These are phyloP conservation scores for Holothuria scabra DNA, from an alignment of 53 echinoderm and acorn worm genomes.

Conservation along the genomic window DNA sequence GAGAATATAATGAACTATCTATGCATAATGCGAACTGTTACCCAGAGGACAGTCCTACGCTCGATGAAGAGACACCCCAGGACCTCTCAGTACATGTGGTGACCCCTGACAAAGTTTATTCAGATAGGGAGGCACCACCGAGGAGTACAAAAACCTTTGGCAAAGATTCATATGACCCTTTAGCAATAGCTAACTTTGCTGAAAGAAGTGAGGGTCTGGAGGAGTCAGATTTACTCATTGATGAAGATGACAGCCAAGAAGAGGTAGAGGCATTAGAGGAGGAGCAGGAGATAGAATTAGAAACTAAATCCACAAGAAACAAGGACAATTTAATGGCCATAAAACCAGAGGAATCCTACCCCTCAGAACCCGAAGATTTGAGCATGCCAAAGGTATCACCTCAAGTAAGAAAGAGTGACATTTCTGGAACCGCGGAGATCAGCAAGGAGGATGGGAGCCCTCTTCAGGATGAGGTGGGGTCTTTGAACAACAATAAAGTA, in stretches of 20 bases:
- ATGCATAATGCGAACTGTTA: conserved; percentile 30
- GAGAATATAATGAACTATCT: conserved; percentile 13
- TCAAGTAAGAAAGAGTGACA: background rate
- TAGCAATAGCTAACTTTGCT: conserved; percentile 69
- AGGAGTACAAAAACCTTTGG: conserved; percentile 28
- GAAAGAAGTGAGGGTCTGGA: conserved; percentile 60
- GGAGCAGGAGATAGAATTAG: background rate
- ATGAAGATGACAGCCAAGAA: conserved; percentile 64
- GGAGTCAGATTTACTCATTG: conserved; percentile 58
- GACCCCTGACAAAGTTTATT: background rate
- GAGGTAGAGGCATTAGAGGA: background rate
- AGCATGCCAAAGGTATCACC: conserved; percentile 41
- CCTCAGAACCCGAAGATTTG: conserved; percentile 41
- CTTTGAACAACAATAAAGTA: background rate
- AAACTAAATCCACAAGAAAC: conserved; percentile 13
- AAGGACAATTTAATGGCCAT: conserved; percentile 6
- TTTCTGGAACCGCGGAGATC: background rate
- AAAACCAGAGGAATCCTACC: conserved; percentile 34
- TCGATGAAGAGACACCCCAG: conserved; percentile 27
- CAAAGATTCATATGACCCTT: conserved; percentile 64
- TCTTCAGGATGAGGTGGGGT: background rate
- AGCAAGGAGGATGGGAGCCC: background rate
- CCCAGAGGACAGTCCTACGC: background rate
- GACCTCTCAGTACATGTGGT: conserved; percentile 24
- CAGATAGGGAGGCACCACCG: conserved; percentile 28